Conservation (phyloP, 2,797 vertebrate genomes). For the Hemibagrus guttatus region DNA sequence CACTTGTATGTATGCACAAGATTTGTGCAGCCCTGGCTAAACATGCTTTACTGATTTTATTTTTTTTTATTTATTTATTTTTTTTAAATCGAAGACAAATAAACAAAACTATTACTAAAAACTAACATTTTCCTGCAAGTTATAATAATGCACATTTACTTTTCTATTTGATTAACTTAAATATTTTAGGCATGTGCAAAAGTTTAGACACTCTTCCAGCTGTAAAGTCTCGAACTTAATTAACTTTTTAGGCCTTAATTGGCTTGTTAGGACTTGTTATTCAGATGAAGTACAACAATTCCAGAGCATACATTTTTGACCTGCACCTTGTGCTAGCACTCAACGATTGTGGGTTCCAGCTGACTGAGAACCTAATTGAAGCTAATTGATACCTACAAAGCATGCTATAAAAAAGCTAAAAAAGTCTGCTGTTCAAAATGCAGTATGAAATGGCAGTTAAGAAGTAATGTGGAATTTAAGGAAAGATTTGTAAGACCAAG, state of each 20-base stretch:
- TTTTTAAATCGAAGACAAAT: no score
- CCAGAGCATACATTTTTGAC: background rate
- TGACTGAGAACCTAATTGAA: background rate
- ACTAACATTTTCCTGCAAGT: background rate
- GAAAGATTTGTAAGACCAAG: background rate
- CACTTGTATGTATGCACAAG: background rate
- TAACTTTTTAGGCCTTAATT: background rate
- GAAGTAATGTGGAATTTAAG: background rate
- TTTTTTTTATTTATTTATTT: no score
- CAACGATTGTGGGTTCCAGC: no score
- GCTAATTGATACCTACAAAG: constrained; percentile 1
- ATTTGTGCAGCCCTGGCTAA: background rate
- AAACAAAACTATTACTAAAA: background rate
- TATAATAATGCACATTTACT: background rate
- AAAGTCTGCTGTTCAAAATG: background rate
- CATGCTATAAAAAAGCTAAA: background rate
- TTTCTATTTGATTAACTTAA: background rate
- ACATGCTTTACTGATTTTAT: background rate
- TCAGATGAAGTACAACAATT: background rate
- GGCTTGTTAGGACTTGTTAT: background rate
- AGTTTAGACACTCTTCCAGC: background rate
- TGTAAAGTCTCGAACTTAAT: background rate
- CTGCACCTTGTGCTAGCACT: background rate
- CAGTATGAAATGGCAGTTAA: background rate
- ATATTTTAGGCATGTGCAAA: background rate